Evolutionary conservation across 2,797 vertebrate species (phyloP).

Genomic region (Rhyacichthys aspro): DNA sequence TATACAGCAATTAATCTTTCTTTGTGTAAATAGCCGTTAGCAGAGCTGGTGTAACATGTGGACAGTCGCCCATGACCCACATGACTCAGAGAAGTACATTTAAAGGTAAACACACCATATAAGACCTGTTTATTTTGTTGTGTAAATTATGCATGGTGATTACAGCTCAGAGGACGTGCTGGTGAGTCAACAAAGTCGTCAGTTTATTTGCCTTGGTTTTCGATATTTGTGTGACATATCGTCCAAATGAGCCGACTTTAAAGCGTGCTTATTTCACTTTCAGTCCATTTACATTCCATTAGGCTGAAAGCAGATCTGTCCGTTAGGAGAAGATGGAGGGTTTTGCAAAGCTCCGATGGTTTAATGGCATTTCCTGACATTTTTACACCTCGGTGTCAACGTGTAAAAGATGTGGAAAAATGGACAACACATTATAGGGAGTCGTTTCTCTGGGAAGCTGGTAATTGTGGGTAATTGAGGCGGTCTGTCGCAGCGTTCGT

Average conservation of each 20-base stretch:
- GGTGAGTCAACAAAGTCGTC: slow-evolving; percentile 22
- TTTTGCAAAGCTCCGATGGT: slow-evolving; percentile 31
- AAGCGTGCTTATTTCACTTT: slow-evolving; percentile 27
- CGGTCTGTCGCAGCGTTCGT: slow-evolving; percentile 6
- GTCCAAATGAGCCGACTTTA: slow-evolving; percentile 39
- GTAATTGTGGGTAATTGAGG: slow-evolving; percentile 62
- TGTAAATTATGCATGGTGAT: slow-evolving; percentile 63
- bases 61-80: background rate
- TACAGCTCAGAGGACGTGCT: slow-evolving; percentile 38
- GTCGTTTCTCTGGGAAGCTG: slow-evolving; percentile 65
- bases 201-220: slow-evolving; percentile 50
- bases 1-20: background rate
- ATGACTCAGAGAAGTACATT: slow-evolving; percentile 12
- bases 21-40: slow-evolving; percentile 27
- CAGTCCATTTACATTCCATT: slow-evolving; percentile 26
- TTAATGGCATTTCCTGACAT: slow-evolving; percentile 39
- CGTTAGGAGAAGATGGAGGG: slow-evolving; percentile 20
- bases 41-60: slow-evolving; percentile 9
- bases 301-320: slow-evolving; percentile 37
- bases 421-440: slow-evolving; percentile 47
- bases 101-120: slow-evolving; percentile 38
- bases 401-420: slow-evolving; percentile 25
- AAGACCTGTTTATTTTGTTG: slow-evolving; percentile 55
- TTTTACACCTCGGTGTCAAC: slow-evolving; percentile 38
- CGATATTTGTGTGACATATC: slow-evolving; percentile 44